These are phyloP conservation scores for Agrilus mali DNA, from an alignment of 2,888 invertebrate species.

Conservation along the genomic window DNA sequence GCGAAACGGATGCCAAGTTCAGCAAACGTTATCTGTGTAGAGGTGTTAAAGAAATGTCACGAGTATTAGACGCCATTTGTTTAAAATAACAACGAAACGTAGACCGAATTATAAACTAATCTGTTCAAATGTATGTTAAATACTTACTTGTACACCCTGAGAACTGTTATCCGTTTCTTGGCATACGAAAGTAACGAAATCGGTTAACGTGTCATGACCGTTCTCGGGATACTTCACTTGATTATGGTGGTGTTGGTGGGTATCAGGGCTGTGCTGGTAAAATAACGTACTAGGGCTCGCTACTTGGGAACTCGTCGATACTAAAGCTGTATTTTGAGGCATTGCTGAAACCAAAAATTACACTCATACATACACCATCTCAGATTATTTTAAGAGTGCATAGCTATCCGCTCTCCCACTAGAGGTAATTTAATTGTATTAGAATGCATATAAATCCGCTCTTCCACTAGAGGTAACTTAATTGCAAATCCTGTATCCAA, in stretches of 20 bases:
- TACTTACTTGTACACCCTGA: constrained; percentile 58
- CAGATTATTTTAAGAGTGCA: too few species aligned
- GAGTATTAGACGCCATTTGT: too few species aligned
- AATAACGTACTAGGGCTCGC: constrained; percentile 42
- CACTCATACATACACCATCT: too few species aligned
- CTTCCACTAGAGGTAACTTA: too few species aligned
- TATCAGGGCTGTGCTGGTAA: constrained; percentile 40
- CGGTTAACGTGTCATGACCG: constrained; percentile 83
- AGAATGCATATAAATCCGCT: too few species aligned
- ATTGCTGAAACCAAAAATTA: constrained; percentile 27
- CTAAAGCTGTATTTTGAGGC: constrained; percentile 38
- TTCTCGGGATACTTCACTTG: constrained; percentile 66
- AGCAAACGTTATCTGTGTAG: too few species aligned
- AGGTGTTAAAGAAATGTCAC: too few species aligned
- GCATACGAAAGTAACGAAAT: constrained; percentile 94
- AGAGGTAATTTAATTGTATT: too few species aligned
- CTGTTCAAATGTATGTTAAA: background rate
- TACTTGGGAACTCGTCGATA: constrained; percentile 41
- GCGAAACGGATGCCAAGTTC: too few species aligned
- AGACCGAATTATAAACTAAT: background rate
- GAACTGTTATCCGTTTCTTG: constrained; percentile 78
- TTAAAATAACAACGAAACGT: too few species aligned
- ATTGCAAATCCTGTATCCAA: too few species aligned
- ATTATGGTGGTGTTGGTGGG: constrained; percentile 40
- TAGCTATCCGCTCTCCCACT: too few species aligned